phyloP scores from a whole-genome alignment of 2,113 vertebrate species.

The Melanerpes formicivorus region DNA sequence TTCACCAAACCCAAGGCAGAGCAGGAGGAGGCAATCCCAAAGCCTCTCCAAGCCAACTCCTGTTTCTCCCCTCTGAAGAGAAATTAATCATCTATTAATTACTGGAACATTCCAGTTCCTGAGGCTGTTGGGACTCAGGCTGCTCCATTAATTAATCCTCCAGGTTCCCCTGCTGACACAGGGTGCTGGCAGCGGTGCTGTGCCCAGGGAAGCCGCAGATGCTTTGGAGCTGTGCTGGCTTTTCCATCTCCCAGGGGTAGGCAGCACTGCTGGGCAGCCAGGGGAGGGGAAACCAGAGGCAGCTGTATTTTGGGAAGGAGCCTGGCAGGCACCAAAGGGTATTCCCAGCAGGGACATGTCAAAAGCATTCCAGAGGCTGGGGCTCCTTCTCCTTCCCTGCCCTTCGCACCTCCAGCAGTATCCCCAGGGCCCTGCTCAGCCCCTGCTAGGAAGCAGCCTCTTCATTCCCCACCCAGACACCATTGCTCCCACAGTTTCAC shows the following conservation, averaged over 20 bases:
- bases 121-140: background rate
- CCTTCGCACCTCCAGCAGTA: background rate
- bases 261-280: accelerated
- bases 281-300: background rate
- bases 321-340: accelerated
- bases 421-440: background rate
- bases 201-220: background rate
- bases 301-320: background rate
- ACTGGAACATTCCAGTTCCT: background rate
- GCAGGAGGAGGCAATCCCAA: background rate
- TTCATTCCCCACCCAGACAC: background rate
- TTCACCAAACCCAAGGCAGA: background rate
- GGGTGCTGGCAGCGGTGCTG: background rate
- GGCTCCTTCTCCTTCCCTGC: background rate
- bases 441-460: background rate
- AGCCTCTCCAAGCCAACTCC: background rate
- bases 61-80: background rate
- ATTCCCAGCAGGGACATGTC: accelerated
- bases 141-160: background rate
- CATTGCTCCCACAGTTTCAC: background rate
- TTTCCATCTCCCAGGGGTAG: background rate
- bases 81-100: slow-evolving; percentile 3
- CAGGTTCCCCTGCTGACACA: accelerated
- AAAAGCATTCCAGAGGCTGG: background rate
- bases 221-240: background rate